Base-by-base conservation (phyloP, 2,113 vertebrate genomes). In the Acrocephalus kingi region DNA sequence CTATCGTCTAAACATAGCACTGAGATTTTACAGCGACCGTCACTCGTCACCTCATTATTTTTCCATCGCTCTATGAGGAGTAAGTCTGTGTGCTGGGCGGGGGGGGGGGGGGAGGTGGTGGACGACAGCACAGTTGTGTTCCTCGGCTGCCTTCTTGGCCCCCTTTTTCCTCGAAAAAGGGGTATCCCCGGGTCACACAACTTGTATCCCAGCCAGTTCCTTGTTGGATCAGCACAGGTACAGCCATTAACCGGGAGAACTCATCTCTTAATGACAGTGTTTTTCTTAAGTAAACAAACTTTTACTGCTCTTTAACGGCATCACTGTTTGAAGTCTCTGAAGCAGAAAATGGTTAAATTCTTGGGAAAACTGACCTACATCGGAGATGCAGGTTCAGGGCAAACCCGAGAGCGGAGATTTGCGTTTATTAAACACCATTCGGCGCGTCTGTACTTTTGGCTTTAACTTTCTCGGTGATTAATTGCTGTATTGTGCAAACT, bases 331-430 rank as follows among this genome's bases (percentile, higher is more conserved):
- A 98, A 98, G 95, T 97, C 94, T 96, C 67, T 98, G 97, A 97
- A 97, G 98, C 97, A 98, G 97, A 98, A 98, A 98, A 98, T 97
- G 94, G 96, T 97, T 97, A 97, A 97, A 98, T 98, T 98, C 97
- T 97, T 97, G 96, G 92, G 86, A 86, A 95, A 97, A 97, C 93
- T 96, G 97, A 97, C 98, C 97, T 98, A 97, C 97, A 98, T 97
- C 96, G 92, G 96, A 95, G 97, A 97, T 91, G 63, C 93, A 94
- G 96, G 96, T 96, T 97, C 89, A 91, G 91, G 71, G 89, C 67
- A 73, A 81, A 73, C 7, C 51, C 87, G 87, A 67, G 87, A 90
- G 87, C 87, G 69, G 86, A 86, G 93, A 66, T 87, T 95, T 90
- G 93, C 88, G 48, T 87, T 96, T 97, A 96, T 96, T 96, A 96